Conservation (phyloP, 2,888 invertebrate genomes). For the Rhagonycha fulva region DNA sequence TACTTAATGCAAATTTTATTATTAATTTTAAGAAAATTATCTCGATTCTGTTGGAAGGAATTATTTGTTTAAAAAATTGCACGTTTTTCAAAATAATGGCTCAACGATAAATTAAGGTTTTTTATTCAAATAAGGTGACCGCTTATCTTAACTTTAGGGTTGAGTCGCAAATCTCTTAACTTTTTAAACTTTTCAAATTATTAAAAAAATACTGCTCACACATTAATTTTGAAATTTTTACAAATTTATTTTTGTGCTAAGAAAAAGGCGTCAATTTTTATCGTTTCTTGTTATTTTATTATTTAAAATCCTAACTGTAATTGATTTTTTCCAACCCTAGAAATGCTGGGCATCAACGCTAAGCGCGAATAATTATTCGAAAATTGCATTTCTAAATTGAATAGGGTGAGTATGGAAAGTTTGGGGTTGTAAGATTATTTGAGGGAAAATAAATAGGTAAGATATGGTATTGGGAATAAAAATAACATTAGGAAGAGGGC, state of each 20-base stretch:
- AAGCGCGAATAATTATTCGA: neutral
- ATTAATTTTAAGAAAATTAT: neutral
- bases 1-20: neutral
- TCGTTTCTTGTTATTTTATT: no score
- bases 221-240: neutral
- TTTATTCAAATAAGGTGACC: neutral
- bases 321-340: neutral
- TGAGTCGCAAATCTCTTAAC: neutral
- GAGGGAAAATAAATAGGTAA: neutral
- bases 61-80: neutral
- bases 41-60: neutral
- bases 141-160: neutral
- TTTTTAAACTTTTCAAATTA: neutral
- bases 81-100: neutral
- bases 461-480: neutral
- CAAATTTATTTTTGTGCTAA: neutral
- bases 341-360: neutral
- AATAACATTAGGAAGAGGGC: neutral
- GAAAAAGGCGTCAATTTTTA: no score
- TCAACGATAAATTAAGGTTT: neutral
- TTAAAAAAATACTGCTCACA: neutral
- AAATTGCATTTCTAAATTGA: neutral
- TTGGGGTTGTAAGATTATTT: neutral
- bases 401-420: neutral
- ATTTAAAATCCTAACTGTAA: neutral